phyloP scores from a whole-genome alignment of 2,888 invertebrate species.

The Urechis unicinctus region DNA sequence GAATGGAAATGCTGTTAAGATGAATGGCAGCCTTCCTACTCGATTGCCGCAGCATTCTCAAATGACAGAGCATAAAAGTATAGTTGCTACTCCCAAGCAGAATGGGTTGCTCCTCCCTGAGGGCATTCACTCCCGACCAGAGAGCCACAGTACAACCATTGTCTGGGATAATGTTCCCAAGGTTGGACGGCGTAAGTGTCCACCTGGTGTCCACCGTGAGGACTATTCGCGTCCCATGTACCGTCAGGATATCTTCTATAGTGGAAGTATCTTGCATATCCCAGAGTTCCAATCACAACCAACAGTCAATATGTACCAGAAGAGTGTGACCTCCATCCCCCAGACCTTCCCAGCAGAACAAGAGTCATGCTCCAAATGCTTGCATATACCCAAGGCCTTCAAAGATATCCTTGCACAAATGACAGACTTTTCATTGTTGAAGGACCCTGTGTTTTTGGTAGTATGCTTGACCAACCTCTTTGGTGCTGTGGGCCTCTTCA shows the following conservation, averaged over 20 bases:
- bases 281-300: conserved; percentile 80
- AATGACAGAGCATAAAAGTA: background rate
- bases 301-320: conserved; percentile 72
- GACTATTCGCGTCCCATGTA: conserved; percentile 69
- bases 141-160: background rate
- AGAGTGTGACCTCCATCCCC: conserved; percentile 83
- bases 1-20: background rate
- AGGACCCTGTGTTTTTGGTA: conserved; percentile 82
- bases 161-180: background rate
- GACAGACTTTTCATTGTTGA: conserved; percentile 82
- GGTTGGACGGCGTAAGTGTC: background rate
- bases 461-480: conserved; percentile 79
- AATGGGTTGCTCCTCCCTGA: background rate
- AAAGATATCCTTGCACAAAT: conserved; percentile 65
- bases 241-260: conserved; percentile 94
- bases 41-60: background rate
- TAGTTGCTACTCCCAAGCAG: background rate
- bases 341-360: conserved; percentile 26
- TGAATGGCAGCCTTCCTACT: conserved; percentile 1
- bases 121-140: background rate
- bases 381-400: conserved; percentile 45
- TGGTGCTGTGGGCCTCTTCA: conserved; percentile 41
- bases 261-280: conserved; percentile 86
- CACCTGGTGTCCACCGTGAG: conserved; percentile 23
- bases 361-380: conserved; percentile 23